These are phyloP conservation scores for Myioborus miniatus DNA, from an alignment of 2,797 vertebrate species.

Conservation along the genomic window DNA sequence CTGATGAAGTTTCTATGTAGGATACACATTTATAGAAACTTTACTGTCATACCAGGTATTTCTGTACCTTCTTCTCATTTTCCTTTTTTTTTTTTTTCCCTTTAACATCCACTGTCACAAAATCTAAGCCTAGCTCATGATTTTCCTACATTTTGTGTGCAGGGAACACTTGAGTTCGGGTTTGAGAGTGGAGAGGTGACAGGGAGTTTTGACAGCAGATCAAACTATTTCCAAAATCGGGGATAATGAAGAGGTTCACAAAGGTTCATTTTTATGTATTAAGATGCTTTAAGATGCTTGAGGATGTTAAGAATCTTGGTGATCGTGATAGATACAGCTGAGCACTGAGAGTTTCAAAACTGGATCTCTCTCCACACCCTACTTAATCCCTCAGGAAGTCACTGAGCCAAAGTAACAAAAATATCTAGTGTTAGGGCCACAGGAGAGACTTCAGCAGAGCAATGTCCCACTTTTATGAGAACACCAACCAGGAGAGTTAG, in stretches of 20 bases:
- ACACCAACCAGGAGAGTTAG: not conserved
- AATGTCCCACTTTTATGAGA: not conserved
- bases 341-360: not conserved
- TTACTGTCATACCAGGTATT: not conserved
- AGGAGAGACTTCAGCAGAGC: not conserved
- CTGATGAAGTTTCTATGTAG: not conserved
- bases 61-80: conserved; percentile 28
- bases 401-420: not conserved
- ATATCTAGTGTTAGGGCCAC: not conserved
- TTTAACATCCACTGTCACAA: not conserved
- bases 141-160: not conserved
- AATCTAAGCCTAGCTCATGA: not conserved
- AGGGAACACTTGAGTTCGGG: not conserved
- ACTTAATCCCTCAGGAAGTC: not conserved
- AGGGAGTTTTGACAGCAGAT: not conserved
- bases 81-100: not conserved
- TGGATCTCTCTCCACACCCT: not conserved
- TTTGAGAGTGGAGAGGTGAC: not conserved
- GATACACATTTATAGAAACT: not conserved
- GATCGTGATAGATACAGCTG: not conserved
- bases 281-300: not conserved
- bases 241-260: not conserved
- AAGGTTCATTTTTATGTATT: not conserved
- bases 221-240: not conserved
- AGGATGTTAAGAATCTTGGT: not conserved